phyloP scores from a whole-genome alignment of 2,888 invertebrate genomes.

The Dorcus hopei region DNA sequence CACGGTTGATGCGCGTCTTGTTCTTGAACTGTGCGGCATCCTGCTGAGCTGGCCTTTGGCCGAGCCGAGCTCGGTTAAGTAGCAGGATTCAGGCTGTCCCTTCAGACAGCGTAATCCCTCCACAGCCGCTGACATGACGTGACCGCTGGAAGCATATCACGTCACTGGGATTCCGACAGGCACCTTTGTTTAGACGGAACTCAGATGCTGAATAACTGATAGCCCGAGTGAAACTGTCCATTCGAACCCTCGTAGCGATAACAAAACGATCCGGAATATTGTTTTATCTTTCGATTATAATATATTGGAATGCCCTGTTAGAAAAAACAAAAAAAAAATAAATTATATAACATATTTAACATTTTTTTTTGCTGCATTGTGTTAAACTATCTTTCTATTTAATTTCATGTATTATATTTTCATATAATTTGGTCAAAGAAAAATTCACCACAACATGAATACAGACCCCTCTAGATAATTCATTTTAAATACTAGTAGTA shows the following conservation, averaged over 20 bases:
- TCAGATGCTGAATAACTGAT: slow-evolving; percentile 25
- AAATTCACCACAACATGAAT: too few relatives aligned
- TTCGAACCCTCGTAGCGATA: slow-evolving; percentile 15
- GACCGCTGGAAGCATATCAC: slow-evolving; percentile 42
- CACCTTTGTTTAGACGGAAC: slow-evolving; percentile 38
- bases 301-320: too few relatives aligned
- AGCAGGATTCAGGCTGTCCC: slow-evolving; percentile 36
- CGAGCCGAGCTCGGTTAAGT: slow-evolving; percentile 28
- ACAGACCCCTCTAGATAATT: too few relatives aligned
- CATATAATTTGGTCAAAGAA: too few relatives aligned
- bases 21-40: slow-evolving; percentile 14
- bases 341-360: too few relatives aligned
- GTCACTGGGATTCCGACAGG: slow-evolving; percentile 41
- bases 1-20: slow-evolving; percentile 13
- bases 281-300: too few relatives aligned
- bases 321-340: too few relatives aligned
- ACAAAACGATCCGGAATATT: slow-evolving; percentile 1
- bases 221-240: slow-evolving; percentile 17
- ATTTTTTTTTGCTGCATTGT: too few relatives aligned
- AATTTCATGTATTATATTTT: too few relatives aligned
- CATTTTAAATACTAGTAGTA: too few relatives aligned
- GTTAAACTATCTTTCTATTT: too few relatives aligned
- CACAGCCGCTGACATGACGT: slow-evolving; percentile 41
- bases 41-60: slow-evolving; percentile 23
- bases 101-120: slow-evolving; percentile 42